Conservation (phyloP, 2,888 invertebrate genomes). For the Drosophila picticornis region DNA sequence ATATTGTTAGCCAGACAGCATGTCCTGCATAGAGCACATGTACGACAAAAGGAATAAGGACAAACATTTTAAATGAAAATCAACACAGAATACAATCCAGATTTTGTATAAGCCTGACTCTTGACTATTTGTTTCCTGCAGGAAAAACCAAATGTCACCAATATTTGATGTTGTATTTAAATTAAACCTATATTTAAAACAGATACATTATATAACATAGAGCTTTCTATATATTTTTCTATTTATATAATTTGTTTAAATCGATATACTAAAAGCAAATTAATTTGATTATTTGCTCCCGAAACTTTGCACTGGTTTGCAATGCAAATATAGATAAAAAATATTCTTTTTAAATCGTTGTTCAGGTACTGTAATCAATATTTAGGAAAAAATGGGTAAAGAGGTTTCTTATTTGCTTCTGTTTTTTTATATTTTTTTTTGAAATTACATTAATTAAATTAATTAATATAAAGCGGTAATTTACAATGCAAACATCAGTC, state of each 20-base stretch:
- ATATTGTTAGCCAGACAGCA: constrained; percentile 22
- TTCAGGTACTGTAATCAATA: neutral
- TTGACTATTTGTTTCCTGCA: constrained; percentile 10
- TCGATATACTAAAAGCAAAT: neutral
- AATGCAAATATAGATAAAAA: no score
- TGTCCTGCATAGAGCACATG: constrained; percentile 19
- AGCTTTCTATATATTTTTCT: neutral
- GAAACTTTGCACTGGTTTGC: neutral
- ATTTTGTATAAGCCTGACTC: neutral
- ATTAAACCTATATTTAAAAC: constrained; percentile 18
- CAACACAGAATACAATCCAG: constrained; percentile 48
- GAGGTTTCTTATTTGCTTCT: neutral
- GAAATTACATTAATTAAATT: neutral
- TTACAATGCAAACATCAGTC: neutral
- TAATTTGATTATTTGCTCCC: neutral
- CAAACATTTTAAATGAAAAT: constrained; percentile 66
- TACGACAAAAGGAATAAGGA: constrained; percentile 36
- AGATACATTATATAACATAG: neutral
- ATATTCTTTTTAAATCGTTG: neutral
- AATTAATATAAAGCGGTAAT: neutral
- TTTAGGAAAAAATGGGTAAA: neutral
- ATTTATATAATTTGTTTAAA: neutral
- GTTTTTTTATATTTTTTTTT: neutral
- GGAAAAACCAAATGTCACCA: constrained; percentile 6
- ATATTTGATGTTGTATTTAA: constrained; percentile 9